Evolutionary conservation across 1,140 invertebrate genomes (phyloP).

Genomic region (Drosophila burlai): DNA sequence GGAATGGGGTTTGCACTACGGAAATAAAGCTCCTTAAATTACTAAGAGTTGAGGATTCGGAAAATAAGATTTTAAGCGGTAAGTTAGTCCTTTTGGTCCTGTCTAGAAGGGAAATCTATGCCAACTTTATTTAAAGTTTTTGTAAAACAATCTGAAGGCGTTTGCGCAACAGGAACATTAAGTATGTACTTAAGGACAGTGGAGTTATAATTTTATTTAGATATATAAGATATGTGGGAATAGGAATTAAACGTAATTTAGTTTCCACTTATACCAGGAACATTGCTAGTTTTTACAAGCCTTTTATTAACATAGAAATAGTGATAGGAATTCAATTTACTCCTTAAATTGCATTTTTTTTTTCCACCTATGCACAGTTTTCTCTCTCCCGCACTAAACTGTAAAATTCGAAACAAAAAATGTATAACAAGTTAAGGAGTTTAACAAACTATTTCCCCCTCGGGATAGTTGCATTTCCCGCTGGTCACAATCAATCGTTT

Average conservation of each 20-base stretch:
- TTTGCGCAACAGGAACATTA: neutral
- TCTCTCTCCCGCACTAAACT: no score
- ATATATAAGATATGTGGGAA: no score
- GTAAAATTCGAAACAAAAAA: neutral
- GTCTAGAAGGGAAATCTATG: neutral
- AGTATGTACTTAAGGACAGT: no score
- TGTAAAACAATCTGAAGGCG: neutral
- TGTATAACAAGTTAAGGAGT: neutral
- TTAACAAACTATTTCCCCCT: neutral
- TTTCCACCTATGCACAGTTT: neutral
- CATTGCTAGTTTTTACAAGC: neutral
- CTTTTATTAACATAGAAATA: neutral
- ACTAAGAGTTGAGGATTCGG: constrained; percentile 12
- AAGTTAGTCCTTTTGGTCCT: neutral
- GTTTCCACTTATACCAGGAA: no score
- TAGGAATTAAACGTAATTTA: no score
- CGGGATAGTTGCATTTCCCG: neutral
- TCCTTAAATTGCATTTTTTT: neutral
- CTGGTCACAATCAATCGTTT: constrained; percentile 21
- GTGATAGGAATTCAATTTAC: neutral
- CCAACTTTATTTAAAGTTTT: neutral
- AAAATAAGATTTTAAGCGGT: constrained; percentile 21
- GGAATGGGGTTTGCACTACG: neutral
- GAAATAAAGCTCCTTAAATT: constrained; percentile 26
- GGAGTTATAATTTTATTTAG: no score